Evolutionary conservation across 2,888 invertebrate genomes (phyloP).

Genomic region (Sinotaia quadrata): DNA sequence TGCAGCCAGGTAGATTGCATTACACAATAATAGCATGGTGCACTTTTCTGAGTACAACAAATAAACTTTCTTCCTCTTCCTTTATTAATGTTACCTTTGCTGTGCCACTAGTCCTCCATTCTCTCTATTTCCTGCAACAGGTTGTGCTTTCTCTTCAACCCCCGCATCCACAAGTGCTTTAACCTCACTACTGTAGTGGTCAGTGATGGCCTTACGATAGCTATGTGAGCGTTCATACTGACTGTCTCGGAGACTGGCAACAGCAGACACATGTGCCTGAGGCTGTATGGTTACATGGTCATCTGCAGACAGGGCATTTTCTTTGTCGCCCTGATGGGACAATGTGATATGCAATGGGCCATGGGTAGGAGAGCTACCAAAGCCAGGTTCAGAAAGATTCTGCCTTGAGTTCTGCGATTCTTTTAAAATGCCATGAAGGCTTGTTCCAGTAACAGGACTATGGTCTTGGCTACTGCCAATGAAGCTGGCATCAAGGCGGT

Average conservation of each 20-base stretch:
- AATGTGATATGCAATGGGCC: background rate
- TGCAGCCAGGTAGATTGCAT: too few relatives aligned
- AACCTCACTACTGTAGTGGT: constrained; percentile 55
- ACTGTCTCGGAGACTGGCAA: constrained; percentile 45
- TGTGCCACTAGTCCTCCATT: constrained; percentile 29
- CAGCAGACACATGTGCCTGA: background rate
- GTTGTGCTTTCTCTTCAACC: constrained; percentile 34
- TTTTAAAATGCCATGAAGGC: constrained; percentile 31
- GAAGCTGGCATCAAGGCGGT: background rate
- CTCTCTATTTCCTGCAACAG: constrained; percentile 10
- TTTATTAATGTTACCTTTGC: constrained; percentile 15
- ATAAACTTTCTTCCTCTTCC: background rate
- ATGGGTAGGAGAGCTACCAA: background rate
- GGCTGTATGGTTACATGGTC: background rate
- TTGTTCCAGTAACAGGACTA: background rate
- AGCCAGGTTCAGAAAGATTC: background rate
- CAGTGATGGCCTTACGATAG: constrained; percentile 55
- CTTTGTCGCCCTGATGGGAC: constrained; percentile 20
- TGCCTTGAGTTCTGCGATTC: constrained; percentile 30
- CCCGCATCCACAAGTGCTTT: constrained; percentile 41
- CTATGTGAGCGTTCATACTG: constrained; percentile 57
- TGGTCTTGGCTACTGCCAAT: background rate
- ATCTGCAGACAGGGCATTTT: constrained; percentile 28
- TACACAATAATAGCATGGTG: too few relatives aligned
- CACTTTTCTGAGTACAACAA: background rate